phyloP scores from a whole-genome alignment of 2,797 vertebrate genomes.

The Tadarida brasiliensis region DNA sequence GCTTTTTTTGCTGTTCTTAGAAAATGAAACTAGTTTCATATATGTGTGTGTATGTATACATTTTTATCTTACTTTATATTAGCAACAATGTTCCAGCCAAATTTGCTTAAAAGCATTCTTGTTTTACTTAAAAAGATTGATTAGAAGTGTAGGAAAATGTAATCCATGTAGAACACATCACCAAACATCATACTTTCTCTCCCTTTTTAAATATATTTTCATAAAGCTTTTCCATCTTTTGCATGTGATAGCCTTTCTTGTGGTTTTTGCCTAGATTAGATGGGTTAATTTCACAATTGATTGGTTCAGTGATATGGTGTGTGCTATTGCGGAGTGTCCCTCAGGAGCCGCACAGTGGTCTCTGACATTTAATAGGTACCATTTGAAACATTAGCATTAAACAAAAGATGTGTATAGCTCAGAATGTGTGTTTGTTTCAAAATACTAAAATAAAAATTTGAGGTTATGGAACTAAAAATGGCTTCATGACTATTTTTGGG shows the following conservation, averaged over 20 bases:
- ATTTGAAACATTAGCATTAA: slow-evolving; percentile 77
- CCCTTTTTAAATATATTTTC: slow-evolving; percentile 42
- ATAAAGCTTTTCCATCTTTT: slow-evolving; percentile 76
- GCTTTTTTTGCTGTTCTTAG: slow-evolving; percentile 58
- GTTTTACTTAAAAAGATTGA: slow-evolving; percentile 73
- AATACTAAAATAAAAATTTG: slow-evolving; percentile 74
- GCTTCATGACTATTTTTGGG: slow-evolving; percentile 83
- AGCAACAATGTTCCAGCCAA: slow-evolving; percentile 76
- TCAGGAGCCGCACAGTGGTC: slow-evolving; percentile 78
- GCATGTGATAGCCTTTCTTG: slow-evolving; percentile 73
- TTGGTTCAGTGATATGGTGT: slow-evolving; percentile 81
- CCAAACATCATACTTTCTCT: slow-evolving; percentile 53
- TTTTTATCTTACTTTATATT: slow-evolving; percentile 79
- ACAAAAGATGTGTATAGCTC: slow-evolving; percentile 82
- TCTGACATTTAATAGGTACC: slow-evolving; percentile 80
- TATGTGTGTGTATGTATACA: slow-evolving; percentile 20
- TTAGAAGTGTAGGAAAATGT: slow-evolving; percentile 75
- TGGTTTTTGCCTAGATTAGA: slow-evolving; percentile 74
- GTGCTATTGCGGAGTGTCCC: slow-evolving; percentile 85
- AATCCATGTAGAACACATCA: slow-evolving; percentile 78
- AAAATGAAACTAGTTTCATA: slow-evolving; percentile 70
- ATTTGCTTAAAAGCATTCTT: slow-evolving; percentile 81
- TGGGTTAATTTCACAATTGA: slow-evolving; percentile 80
- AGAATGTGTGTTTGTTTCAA: slow-evolving; percentile 83
- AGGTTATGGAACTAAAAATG: slow-evolving; percentile 83